Evolutionary conservation across 2,888 invertebrate genomes (phyloP), one percentile per base, ranked within the genome.

Genomic region (Melanargia galathea): DNA sequence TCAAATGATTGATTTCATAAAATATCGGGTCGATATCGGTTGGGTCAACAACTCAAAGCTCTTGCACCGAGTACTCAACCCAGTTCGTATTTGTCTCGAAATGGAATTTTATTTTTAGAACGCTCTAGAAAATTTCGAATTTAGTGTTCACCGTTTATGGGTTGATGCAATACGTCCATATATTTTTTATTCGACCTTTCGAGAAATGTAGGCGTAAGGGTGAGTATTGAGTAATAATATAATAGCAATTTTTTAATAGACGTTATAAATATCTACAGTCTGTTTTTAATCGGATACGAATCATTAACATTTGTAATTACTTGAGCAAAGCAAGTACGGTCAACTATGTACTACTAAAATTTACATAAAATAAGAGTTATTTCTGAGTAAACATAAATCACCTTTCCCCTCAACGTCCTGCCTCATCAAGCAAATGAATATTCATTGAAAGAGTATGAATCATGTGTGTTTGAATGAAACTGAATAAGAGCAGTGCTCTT

Each of bases 401-500:
- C 51, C 35, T 38, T 38, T 55, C 54, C 46, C 49, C 46, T 40
- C 61, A n/a, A 18, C 40, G 58, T 57, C 56, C 45, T 52, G 64
- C 55, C 43, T 64, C 64, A 51, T 55, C 46, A 56, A 58, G 45
- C 64, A 58, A 58, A 38, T 57, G 30, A 61, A 66, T 66, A 66
- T 61, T 54, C 49, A 66, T 61, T 59, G 58, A 64, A 64, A 64
- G 26, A 59, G n/a, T 24, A 60, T 67, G 63, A 69, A 65, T 69
- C 62, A 66, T 33, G 48, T 33, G 48, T 54, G 38, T 57, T 61
- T 64, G 58, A 67, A 69, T 69, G 67, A 66, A 65, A 62, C 46
- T 59, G 61, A 58, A 62, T 46, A 60, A 30, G 48, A 51, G n/a
- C 62, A 20, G 33, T 46, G 62, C 65, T 78, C 75, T 76, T 79